Base-by-base conservation (phyloP, 2,797 vertebrate genomes). In the Eremophila alpestris region DNA sequence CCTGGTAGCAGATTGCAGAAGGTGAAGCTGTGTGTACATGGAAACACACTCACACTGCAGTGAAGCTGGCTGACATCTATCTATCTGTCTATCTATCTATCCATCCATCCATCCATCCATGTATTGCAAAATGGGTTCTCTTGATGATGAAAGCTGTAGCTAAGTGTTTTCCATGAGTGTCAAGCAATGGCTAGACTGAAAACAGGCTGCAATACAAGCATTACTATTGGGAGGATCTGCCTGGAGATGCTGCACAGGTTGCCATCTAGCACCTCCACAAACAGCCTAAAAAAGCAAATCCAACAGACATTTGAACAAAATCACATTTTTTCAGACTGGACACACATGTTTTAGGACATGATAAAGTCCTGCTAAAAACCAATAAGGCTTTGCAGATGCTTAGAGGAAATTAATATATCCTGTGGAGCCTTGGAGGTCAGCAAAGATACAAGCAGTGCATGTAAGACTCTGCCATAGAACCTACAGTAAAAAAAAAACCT, bases 21-120 rank as follows among this genome's bases (percentile, higher is more conserved):
- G n/a, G 73, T 7, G 3, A 73, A 68, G 36, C 26, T 16, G 17
- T 0, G 0, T 13, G 40, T 1, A 2, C 14, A 9, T 1, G 8
- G 45, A 36, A 52, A 32, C 3, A 5, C 11, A 21, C 1, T 3
- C 16, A 32, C 0, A 4, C 8, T n/a, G 24, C 4, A 5, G 43
- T 48, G 55, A 70, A 63, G 26, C 3, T 56, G 89, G 29, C 71
- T 83, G 64, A 36, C 22, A 9, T 16, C 59, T 14, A 16, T 40
- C 13, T 11, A 4, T 49, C 45, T 16, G 3, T 49, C 45, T 7
- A 3, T 38, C 24, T 16, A 13, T 41, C 40, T 41, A 41, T 34
- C 19, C 3, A 27, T 24, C 36, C 2, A 14, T n/a, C 29, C 7
- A 26, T 56, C 7, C 13, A 10, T 16, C 54, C 12, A 8, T 5